Base-by-base conservation (phyloP, 35 echinoderm and acorn worm genomes). In the Heliocidaris tuberculata region DNA sequence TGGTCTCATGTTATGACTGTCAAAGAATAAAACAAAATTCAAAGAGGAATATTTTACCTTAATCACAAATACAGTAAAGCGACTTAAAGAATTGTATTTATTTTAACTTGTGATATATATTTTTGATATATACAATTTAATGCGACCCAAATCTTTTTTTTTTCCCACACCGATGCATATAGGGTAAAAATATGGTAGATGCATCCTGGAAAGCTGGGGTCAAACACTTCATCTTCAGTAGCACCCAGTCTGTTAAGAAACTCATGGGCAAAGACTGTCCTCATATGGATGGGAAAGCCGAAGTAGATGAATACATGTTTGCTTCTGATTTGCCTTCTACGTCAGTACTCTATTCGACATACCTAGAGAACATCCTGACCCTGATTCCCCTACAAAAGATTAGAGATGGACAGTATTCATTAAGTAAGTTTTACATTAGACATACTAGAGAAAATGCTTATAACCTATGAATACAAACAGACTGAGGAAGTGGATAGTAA, bases 111-210 rank as follows among this genome's bases (percentile, higher is more conserved):
- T n/a, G n/a, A n/a, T n/a, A n/a, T n/a, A n/a, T n/a, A n/a, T n/a
- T 42, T 42, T 42, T 42, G 35, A 42, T 42, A n/a, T n/a, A n/a
- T n/a, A 3, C 35, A 42, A 42, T 42, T 42, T 42, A 42, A 42
- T 42, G 35, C 35, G 35, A 42, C 35, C 35, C 35, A 42, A 42
- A 42, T 42, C 35, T 3, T 4, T 85, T 16, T 85, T 29, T 16
- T 85, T n/a, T n/a, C n/a, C 0, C 70, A 29, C n/a, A 19, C 70
- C n/a, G 15, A 16, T 85, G 15, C n/a, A n/a, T n/a, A n/a, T 48
- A 95, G 94, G 94, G 86, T 11, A 95, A 95, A 31, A 60, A 52
- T 42, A 27, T 95, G 27, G 50, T 91, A 48, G 94, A 95, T 90
- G 94, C 86, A 29, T 30, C 78, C 1, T 90, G 59, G 86, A 86